phyloP scores from a whole-genome alignment of 2,797 vertebrate species.

The Premnoplex brunnescens region DNA sequence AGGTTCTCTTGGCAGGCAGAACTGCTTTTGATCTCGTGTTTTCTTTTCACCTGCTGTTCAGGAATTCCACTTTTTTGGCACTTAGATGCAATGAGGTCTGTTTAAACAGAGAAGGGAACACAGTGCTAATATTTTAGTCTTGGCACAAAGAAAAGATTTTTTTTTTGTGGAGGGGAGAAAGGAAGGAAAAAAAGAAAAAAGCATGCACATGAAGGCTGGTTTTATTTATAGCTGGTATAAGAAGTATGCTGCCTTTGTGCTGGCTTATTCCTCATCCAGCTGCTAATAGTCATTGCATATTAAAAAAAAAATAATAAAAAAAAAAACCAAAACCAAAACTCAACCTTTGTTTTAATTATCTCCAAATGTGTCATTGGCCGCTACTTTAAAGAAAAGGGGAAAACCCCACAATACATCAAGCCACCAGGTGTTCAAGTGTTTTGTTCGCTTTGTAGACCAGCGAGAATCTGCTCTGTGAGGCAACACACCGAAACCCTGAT shows the following conservation, averaged over 20 bases:
- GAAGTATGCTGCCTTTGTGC: not conserved
- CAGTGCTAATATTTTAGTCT: not conserved
- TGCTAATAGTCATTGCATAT: not conserved
- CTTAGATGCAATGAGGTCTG: not conserved
- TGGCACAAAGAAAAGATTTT: conserved; percentile 1
- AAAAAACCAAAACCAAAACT: not conserved
- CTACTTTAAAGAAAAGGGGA: not conserved
- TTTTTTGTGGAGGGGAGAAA: not conserved
- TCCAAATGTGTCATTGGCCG: not conserved
- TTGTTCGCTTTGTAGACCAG: not conserved
- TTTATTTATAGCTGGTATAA: conserved; percentile 6
- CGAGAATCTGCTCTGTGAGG: not conserved
- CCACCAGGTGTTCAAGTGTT: not conserved
- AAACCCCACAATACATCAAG: not conserved
- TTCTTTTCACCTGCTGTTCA: conserved; percentile 63
- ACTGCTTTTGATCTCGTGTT: conserved; percentile 36
- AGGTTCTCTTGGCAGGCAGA: conserved; percentile 41
- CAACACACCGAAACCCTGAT: rapidly evolving
- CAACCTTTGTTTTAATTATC: not conserved
- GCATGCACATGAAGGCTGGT: not conserved
- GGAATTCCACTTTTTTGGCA: conserved; percentile 57
- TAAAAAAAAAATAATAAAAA: not conserved
- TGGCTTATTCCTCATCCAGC: not conserved
- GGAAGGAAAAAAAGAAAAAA: not conserved
- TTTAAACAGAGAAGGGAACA: conserved; percentile 25